Conservation (phyloP, 2,113 vertebrate species). For the Pluvianellus socialis region DNA sequence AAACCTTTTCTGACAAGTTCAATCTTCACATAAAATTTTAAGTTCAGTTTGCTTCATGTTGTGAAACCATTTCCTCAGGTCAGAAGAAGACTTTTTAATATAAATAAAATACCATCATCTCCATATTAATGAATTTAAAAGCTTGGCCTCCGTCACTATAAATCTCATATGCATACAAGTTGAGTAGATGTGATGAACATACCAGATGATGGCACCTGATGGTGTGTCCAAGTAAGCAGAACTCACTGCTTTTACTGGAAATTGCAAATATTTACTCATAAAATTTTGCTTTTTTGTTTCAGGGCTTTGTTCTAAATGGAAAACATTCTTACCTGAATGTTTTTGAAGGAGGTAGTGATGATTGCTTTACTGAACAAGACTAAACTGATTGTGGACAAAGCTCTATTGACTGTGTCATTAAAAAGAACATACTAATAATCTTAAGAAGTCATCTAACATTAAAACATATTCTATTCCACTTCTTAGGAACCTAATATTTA, state of each 20-base stretch:
- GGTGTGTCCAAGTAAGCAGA: not conserved
- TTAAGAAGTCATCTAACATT: not conserved
- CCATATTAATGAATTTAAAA: not conserved
- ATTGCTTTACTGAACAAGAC: not conserved
- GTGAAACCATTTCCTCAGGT: not conserved
- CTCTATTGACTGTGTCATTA: not conserved
- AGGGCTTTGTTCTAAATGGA: not conserved
- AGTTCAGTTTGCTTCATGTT: not conserved
- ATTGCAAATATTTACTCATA: not conserved
- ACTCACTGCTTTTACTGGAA: not conserved
- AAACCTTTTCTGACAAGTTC: not conserved
- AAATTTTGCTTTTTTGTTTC: not conserved
- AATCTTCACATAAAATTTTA: not conserved
- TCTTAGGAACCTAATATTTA: not conserved
- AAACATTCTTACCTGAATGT: not conserved
- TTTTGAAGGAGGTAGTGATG: not conserved
- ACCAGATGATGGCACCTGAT: not conserved
- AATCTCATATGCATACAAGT: not conserved
- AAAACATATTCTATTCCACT: not conserved
- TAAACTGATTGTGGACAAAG: not conserved
- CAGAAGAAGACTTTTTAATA: not conserved
- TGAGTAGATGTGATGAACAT: not conserved
- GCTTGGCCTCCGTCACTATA: accelerated
- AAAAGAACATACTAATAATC: not conserved
- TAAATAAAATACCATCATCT: not conserved